phyloP scores from a whole-genome alignment of 2,113 vertebrate genomes.

The Craseonycteris thonglongyai region DNA sequence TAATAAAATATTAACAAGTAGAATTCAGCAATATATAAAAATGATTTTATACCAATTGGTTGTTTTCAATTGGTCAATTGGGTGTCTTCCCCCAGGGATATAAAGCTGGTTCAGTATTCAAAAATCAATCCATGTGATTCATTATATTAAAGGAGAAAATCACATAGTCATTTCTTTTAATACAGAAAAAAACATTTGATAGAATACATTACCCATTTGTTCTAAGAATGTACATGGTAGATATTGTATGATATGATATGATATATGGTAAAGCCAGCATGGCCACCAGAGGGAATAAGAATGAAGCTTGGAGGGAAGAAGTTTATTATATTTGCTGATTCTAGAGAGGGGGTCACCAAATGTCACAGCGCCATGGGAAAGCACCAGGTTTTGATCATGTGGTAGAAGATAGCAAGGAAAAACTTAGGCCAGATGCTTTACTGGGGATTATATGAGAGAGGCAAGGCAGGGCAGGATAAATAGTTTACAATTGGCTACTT shows the following conservation, averaged over 20 bases:
- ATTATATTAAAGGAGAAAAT: not conserved
- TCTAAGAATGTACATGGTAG: not conserved
- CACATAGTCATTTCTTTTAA: not conserved
- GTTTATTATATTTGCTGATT: not conserved
- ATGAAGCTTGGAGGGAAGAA: not conserved
- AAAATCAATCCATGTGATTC: not conserved
- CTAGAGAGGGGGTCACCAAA: not conserved
- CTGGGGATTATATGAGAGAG: not conserved
- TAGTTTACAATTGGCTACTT: not conserved
- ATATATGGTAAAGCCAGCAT: not conserved
- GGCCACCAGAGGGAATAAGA: not conserved
- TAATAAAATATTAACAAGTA: not conserved
- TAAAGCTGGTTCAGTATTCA: not conserved
- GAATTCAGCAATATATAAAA: not conserved
- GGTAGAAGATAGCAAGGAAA: not conserved
- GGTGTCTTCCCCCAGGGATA: not conserved
- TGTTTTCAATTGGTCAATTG: too few relatives aligned
- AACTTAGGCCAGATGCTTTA: not conserved
- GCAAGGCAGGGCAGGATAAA: not conserved
- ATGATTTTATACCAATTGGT: not conserved
- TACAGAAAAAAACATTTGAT: not conserved
- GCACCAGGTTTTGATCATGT: not conserved
- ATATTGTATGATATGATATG: not conserved
- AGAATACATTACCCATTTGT: not conserved
- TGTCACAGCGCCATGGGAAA: not conserved